A percentile compares a stretch with the other conserved stretches of the same genome.
These are phyloP conservation scores for Orthosia gothica DNA, from an alignment of 2,888 invertebrate species.

Conservation along the genomic window DNA sequence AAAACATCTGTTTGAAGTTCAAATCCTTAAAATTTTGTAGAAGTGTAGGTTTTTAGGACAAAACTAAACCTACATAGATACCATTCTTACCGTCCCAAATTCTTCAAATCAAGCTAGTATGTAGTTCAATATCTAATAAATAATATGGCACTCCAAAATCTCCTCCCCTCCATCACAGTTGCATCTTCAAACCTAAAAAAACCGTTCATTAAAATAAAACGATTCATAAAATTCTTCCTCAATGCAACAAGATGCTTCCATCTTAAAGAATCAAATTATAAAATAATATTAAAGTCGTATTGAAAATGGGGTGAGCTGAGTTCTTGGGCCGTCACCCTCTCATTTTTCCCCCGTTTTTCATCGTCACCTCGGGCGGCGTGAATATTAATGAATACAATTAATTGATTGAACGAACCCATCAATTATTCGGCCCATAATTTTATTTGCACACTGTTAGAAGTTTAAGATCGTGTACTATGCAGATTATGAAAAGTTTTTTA, in stretches of 20 bases:
- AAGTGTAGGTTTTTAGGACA: background rate
- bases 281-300: slow-evolving; percentile 66
- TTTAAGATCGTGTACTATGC: slow-evolving; percentile 65
- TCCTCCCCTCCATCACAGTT: background rate
- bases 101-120: background rate
- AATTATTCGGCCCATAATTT: slow-evolving; percentile 76
- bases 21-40: background rate
- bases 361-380: slow-evolving; percentile 70
- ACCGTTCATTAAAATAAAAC: slow-evolving; percentile 16
- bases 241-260: slow-evolving; percentile 18
- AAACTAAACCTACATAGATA: too few relatives aligned
- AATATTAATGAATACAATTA: slow-evolving; percentile 77
- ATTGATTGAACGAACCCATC: slow-evolving; percentile 77
- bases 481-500: slow-evolving; percentile 67
- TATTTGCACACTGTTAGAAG: slow-evolving; percentile 71
- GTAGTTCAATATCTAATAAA: background rate
- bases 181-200: slow-evolving; percentile 7
- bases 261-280: slow-evolving; percentile 61
- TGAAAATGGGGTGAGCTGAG: slow-evolving; percentile 48
- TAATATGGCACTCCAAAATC: background rate
- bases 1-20: background rate
- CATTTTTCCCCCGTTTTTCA: slow-evolving; percentile 61
- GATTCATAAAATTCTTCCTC: slow-evolving; percentile 18
- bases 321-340: slow-evolving; percentile 31
- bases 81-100: too few relatives aligned